Percentiles rank a stretch among this genome's conserved stretches.
These are phyloP conservation scores for Homarus americanus DNA, from an alignment of 1,140 invertebrate species.

Conservation along the genomic window DNA sequence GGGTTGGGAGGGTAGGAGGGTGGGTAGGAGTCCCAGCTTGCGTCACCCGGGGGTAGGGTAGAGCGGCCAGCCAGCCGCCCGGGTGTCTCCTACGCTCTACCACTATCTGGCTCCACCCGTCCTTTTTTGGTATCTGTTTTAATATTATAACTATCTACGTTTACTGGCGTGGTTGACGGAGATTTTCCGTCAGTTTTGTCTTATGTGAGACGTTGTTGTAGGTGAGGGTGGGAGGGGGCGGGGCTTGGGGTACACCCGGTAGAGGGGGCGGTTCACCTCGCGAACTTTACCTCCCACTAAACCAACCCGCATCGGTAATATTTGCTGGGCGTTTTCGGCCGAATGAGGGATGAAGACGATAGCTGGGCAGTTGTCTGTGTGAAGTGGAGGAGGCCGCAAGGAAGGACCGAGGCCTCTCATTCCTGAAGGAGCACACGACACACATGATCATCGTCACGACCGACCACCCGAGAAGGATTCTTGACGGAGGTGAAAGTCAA, in stretches of 20 bases:
- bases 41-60: conserved; percentile 51
- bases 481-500: conserved; percentile 59
- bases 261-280: conserved; percentile 5
- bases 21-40: conserved; percentile 31
- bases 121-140: conserved; percentile 64
- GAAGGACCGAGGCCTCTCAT: conserved; percentile 44
- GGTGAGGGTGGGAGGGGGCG: background rate
- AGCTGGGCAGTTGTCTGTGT: conserved; percentile 68
- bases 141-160: conserved; percentile 34
- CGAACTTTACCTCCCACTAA: conserved; percentile 53
- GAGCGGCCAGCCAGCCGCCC: conserved; percentile 10
- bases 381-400: conserved; percentile 65
- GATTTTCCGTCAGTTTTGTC: background rate
- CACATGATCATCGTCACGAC: background rate
- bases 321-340: conserved; percentile 70
- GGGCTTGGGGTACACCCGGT: background rate
- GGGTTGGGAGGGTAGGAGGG: too few species aligned
- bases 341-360: conserved; percentile 70
- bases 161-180: background rate
- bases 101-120: conserved; percentile 63
- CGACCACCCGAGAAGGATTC: background rate
- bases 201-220: background rate
- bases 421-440: background rate
- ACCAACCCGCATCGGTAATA: conserved; percentile 60
- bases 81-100: conserved; percentile 59